Conservation (phyloP, 2,888 invertebrate species). For the Nomada lathburiana region DNA sequence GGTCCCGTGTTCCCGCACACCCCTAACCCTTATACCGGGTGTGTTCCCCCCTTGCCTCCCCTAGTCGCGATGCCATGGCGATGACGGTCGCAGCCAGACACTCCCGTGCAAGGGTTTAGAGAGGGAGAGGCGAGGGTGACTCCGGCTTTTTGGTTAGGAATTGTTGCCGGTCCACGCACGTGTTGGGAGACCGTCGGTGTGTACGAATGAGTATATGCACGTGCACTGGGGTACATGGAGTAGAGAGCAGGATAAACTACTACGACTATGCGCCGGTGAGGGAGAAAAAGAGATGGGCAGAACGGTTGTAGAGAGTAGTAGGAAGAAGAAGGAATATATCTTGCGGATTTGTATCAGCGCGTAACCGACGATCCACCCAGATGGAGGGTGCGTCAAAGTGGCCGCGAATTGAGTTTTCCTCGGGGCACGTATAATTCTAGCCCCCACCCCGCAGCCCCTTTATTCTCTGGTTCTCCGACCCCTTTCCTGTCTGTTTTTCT, state of each 20-base stretch:
- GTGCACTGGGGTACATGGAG: slow-evolving; percentile 47
- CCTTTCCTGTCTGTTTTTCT: slow-evolving; percentile 48
- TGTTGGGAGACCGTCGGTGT: slow-evolving; percentile 57
- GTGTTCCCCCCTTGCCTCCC: slow-evolving; percentile 56
- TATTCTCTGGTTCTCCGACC: slow-evolving; percentile 50
- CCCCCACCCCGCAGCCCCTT: slow-evolving; percentile 45
- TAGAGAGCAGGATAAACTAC: slow-evolving; percentile 54
- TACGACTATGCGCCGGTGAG: slow-evolving; percentile 24
- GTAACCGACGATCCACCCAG: slow-evolving; percentile 66
- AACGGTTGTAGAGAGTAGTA: slow-evolving; percentile 28
- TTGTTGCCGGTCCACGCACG: slow-evolving; percentile 78
- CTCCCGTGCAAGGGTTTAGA: slow-evolving; percentile 66
- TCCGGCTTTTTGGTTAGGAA: slow-evolving; percentile 81
- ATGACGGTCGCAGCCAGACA: slow-evolving; percentile 81
- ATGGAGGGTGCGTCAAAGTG: slow-evolving; percentile 77
- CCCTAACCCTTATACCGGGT: slow-evolving; percentile 47
- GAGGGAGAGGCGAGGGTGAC: slow-evolving; percentile 75
- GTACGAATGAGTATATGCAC: slow-evolving; percentile 44
- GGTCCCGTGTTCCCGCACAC: slow-evolving; percentile 39
- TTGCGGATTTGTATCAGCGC: slow-evolving; percentile 72
- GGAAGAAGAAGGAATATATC: slow-evolving; percentile 63
- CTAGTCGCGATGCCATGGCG: slow-evolving; percentile 70
- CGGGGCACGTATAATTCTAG: slow-evolving; percentile 68
- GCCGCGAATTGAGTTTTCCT: slow-evolving; percentile 78
- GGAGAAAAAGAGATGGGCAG: slow-evolving; percentile 20